Base-by-base conservation (phyloP, 2,113 vertebrate species). In the Cricetomys ansorgei region DNA sequence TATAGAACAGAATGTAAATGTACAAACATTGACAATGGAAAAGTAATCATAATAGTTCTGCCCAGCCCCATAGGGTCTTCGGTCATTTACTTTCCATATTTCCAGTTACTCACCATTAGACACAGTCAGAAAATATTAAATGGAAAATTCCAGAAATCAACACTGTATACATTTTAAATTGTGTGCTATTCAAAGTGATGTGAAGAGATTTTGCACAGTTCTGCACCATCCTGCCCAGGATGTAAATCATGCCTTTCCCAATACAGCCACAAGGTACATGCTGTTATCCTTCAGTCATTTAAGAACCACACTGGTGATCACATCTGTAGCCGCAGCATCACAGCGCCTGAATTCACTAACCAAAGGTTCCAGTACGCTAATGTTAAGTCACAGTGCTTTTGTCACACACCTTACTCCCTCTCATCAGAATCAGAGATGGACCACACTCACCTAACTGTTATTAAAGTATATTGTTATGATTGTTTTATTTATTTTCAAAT, bases 1-100 rank as follows among this genome's bases (percentile, higher is more conserved):
- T 85, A 90, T 75, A 94, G 80, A 89, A 53, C 27, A 87, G 29
- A 92, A 96, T 86, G 70, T 76, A 85, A 93, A 72, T 89, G 40
- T 89, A 92, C 53, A 69, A 92, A 92, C 59, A 48, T 92, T 72
- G 73, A 91, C 17, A 67, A 73, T 73, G 53, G 81, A 77, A 76
- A 94, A 77, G 40, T 87, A 89, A 81, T 92, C 53, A 27, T 8
- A 57, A 50, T 34, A 70, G 62, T 67, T 77, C 89, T n/a, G 62
- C 29, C 43, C 27, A 48, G 23, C 11, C 9, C 37, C 17, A 77
- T 17, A 21, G 48, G 11, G 11, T 67, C 50, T 31, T 55, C 2
- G 17, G 89, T 91, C n/a, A 55, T 34, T 91, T 10, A 4, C 29
- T 91, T 91, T 91, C 50, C 12, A 70, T 17, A 50, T 16, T 57